Conservation (phyloP, 2,888 invertebrate species). For the Phymatocera aterrima region DNA sequence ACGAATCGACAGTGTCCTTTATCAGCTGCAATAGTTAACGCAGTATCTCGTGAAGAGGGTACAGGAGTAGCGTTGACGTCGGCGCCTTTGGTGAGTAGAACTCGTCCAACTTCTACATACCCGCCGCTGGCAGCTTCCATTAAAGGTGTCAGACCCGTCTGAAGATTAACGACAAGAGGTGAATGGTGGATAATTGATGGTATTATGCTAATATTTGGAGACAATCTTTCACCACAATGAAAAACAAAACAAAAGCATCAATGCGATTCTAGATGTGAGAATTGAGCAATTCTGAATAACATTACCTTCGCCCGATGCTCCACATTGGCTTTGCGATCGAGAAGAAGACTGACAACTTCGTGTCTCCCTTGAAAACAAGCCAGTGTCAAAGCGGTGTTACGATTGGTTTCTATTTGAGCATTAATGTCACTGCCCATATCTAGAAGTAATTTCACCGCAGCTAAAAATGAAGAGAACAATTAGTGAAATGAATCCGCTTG, state of each 20-base stretch:
- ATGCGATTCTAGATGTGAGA: too few relatives aligned
- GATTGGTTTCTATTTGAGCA: slow-evolving; percentile 99
- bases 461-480: slow-evolving; percentile 73
- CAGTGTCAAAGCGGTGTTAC: slow-evolving; percentile 98
- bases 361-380: slow-evolving; percentile 99
- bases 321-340: slow-evolving; percentile 98
- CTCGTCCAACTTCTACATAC: slow-evolving; percentile 98
- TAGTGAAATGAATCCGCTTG: background rate
- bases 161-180: too few relatives aligned
- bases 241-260: too few relatives aligned
- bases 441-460: slow-evolving; percentile 94
- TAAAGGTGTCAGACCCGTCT: slow-evolving; percentile 97
- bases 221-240: too few relatives aligned
- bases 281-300: too few relatives aligned
- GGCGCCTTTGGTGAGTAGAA: slow-evolving; percentile 96
- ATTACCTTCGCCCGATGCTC: slow-evolving; percentile 96
- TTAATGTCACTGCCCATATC: slow-evolving; percentile 99
- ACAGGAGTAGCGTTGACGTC: slow-evolving; percentile 99
- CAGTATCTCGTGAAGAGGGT: slow-evolving; percentile 98
- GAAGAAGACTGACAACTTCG: slow-evolving; percentile 96
- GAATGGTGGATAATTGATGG: too few relatives aligned
- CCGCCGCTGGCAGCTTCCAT: slow-evolving; percentile 99
- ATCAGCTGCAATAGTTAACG: slow-evolving; percentile 99
- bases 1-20: slow-evolving; percentile 98
- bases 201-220: too few relatives aligned